Percentiles rank a stretch among this genome's conserved stretches.
phyloP scores from a whole-genome alignment of 2,113 vertebrate species.

The Chiloscyllium plagiosum region DNA sequence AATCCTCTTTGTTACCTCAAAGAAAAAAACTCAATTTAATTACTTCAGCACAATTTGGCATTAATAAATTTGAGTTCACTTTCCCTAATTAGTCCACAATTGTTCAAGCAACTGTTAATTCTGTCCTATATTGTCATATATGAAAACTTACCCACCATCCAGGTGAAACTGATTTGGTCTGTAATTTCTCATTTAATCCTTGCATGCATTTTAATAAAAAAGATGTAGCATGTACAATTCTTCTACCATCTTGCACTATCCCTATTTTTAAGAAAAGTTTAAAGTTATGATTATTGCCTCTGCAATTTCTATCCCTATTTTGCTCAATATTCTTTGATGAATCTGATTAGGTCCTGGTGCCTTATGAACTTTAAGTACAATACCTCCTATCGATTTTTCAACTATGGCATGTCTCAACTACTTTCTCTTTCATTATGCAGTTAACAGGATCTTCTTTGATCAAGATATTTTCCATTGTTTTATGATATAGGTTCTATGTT shows the following conservation, averaged over 20 bases:
- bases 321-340: background rate
- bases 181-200: background rate
- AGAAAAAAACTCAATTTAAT: background rate
- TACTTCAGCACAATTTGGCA: background rate
- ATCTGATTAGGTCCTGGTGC: background rate
- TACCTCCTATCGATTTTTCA: background rate
- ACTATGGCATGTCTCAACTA: background rate
- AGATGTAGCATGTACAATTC: background rate
- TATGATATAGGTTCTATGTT: background rate
- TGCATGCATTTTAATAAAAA: background rate
- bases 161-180: background rate
- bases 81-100: background rate
- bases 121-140: background rate
- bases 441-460: background rate
- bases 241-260: background rate
- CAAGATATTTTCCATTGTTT: background rate
- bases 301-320: background rate
- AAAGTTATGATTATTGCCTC: background rate
- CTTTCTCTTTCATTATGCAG: background rate
- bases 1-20: background rate
- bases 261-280: background rate
- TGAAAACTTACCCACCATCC: background rate
- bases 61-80: background rate
- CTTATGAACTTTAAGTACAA: background rate
- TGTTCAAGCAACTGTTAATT: background rate